Conservation (phyloP, 1,140 invertebrate genomes). For the Hycleus cichorii region DNA sequence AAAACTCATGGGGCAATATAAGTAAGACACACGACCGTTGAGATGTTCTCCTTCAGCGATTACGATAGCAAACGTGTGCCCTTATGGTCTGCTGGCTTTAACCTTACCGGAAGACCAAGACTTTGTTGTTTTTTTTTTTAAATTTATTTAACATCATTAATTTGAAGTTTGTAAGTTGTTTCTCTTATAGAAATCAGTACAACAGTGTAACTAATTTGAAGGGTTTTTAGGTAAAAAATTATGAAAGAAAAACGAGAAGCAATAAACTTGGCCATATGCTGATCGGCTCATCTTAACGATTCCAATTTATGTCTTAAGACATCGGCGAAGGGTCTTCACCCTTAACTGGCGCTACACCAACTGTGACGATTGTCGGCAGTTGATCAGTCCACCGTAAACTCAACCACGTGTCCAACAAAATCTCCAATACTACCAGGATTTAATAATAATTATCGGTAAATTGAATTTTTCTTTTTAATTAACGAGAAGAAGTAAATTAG, state of each 20-base stretch:
- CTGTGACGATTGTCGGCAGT: not conserved
- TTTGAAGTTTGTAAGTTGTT: not conserved
- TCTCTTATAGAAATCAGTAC: too few species aligned
- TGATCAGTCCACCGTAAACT: not conserved
- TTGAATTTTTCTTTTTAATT: conserved; percentile 15
- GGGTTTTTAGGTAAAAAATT: not conserved
- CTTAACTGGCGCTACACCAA: too few species aligned
- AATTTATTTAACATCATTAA: not conserved
- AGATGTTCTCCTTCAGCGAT: conserved; percentile 34
- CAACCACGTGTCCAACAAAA: not conserved
- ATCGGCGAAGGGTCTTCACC: too few species aligned
- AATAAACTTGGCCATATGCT: too few species aligned
- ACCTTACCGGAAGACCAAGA: conserved; percentile 4
- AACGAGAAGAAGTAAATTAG: conserved; percentile 31
- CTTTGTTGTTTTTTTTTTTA: not conserved
- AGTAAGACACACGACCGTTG: conserved; percentile 34
- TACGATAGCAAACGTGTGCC: conserved; percentile 24
- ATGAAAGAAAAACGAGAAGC: not conserved
- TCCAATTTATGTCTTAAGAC: too few species aligned
- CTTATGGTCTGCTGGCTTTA: conserved; percentile 26
- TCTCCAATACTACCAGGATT: not conserved
- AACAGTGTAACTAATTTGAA: too few species aligned
- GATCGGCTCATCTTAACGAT: too few species aligned
- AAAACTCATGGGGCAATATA: not conserved
- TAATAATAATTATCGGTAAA: not conserved